Base-by-base conservation (phyloP, 2,888 invertebrate species). In the Tribolium freemani region DNA sequence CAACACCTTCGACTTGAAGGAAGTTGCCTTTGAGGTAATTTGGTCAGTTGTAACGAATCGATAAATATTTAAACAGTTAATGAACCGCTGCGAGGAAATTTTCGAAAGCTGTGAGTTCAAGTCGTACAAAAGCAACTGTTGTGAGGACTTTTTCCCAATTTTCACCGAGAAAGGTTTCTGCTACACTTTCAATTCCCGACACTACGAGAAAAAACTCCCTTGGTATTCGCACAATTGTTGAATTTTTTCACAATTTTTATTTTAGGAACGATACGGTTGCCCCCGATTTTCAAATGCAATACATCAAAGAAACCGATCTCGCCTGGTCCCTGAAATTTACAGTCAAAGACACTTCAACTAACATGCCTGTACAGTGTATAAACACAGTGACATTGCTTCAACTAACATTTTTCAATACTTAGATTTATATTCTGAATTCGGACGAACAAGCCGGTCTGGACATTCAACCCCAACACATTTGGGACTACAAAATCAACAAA, bases 121-220 rank as follows among this genome's bases (percentile, higher is more conserved):
- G 80, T 90, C 90, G n/a, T 90, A 90, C 78, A 86, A 88, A 0
- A 89, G 91, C 70, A 88, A 89, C 73, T 93, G 94, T 80, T 93
- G 93, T 80, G 88, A 89, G 11, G 87, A 90, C 69, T 90, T 94
- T 58, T 87, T 89, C 68, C 91, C 93, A 0, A 89, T 93, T n/a
- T 92, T 93, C 77, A 93, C 93, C 0, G 94, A 94, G 84, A 90
- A 90, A 84, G 94, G 94, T 1, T 92, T 91, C 80, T 94, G 94
- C 81, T 93, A 91, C 80, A 89, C 91, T 8, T 94, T 93, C 81
- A 94, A 94, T 82, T 90, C 90, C 0, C 85, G 88, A 75, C 90
- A 91, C 78, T 89, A 90, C 45, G 90, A 90, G 78, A 87, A 83
- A 77, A 82, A 74, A 69, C 70, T 76, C 45, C 80, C 81, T 30